Percentiles rank a stretch among this genome's conserved stretches.
phyloP scores from a whole-genome alignment of 2,797 vertebrate species.

The Potorous gilbertii region DNA sequence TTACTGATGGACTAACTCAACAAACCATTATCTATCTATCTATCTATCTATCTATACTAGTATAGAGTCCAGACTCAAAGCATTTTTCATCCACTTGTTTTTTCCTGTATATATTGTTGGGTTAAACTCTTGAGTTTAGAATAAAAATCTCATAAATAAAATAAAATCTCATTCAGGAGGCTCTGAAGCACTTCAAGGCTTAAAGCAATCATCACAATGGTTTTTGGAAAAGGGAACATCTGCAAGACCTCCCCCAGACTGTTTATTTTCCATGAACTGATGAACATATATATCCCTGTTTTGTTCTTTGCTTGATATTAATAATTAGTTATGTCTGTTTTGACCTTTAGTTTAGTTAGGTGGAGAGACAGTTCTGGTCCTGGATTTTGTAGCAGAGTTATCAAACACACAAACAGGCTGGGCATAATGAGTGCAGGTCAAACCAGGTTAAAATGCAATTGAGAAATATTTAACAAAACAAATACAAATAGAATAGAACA shows the following conservation, averaged over 20 bases:
- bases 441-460: not conserved
- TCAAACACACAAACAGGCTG: not conserved
- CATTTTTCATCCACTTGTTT: not conserved
- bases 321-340: not conserved
- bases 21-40: too few species aligned
- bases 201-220: not conserved
- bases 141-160: too few species aligned
- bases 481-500: not conserved
- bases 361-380: not conserved
- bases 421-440: not conserved
- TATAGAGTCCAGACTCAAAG: not conserved
- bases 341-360: not conserved
- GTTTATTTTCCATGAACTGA: not conserved
- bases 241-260: not conserved
- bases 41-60: not conserved
- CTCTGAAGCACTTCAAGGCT: not conserved
- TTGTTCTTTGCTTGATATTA: not conserved
- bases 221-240: not conserved
- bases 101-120: not conserved
- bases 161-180: not conserved
- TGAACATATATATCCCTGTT: not conserved
- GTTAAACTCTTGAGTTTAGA: not conserved
- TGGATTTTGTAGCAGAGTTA: not conserved
- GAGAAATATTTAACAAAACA: not conserved
- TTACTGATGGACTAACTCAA: not conserved